A percentile compares a stretch with the other conserved stretches of the same genome.
These are phyloP conservation scores for Latrodectus geometricus DNA, from an alignment of 1,140 invertebrate genomes.

Conservation along the genomic window DNA sequence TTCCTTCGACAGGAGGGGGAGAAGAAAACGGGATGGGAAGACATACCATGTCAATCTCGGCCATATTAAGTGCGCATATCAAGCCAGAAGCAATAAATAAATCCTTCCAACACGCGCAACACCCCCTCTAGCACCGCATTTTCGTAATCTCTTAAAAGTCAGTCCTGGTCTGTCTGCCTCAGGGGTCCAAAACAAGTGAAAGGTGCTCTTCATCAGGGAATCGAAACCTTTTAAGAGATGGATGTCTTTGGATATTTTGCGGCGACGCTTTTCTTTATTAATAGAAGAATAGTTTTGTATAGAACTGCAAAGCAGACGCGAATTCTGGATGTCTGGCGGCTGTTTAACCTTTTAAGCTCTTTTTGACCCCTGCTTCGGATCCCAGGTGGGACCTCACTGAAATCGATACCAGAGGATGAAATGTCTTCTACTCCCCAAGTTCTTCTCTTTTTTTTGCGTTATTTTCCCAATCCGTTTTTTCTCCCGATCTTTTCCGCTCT, in stretches of 20 bases:
- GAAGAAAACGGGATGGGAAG: not conserved
- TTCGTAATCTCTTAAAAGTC: constrained; percentile 56
- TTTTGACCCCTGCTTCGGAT: constrained; percentile 33
- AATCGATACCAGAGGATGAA: constrained; percentile 38
- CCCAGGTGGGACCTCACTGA: constrained; percentile 16
- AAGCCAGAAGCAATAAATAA: constrained; percentile 59
- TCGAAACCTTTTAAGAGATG: constrained; percentile 58
- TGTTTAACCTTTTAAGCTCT: constrained; percentile 60
- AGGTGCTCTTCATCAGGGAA: constrained; percentile 56
- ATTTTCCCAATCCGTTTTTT: constrained; percentile 6
- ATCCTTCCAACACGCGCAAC: constrained; percentile 34
- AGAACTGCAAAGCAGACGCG: constrained; percentile 33
- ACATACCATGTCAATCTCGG: constrained; percentile 30
- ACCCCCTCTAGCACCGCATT: constrained; percentile 29
- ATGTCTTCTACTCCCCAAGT: constrained; percentile 29
- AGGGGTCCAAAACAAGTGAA: constrained; percentile 6
- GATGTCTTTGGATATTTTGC: constrained; percentile 58
- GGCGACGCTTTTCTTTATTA: constrained; percentile 57
- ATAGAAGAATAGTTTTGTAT: constrained; percentile 58
- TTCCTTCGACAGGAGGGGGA: not conserved
- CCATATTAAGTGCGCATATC: constrained; percentile 55
- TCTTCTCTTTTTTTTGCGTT: not conserved
- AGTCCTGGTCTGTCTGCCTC: constrained; percentile 12
- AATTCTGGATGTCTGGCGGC: constrained; percentile 34
- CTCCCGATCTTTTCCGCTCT: not conserved